Conservation (phyloP, 2,113 vertebrate species). For the Tinamus guttatus region DNA sequence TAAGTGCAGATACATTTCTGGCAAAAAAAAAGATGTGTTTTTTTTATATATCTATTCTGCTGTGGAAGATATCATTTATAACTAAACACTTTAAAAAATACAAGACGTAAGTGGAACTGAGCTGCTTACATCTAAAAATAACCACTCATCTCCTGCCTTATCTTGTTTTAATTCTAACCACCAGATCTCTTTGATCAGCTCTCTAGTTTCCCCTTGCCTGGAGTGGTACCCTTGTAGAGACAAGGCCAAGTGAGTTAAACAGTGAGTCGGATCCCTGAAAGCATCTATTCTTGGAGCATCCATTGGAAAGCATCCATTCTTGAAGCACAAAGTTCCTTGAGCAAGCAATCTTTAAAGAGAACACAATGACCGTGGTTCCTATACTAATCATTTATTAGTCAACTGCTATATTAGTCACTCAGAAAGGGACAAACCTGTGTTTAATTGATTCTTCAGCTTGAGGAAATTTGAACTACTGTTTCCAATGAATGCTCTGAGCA, state of each 20-base stretch:
- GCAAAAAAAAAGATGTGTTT: background rate
- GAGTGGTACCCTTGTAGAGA: background rate
- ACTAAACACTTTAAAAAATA: constrained; percentile 19
- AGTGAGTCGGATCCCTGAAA: background rate
- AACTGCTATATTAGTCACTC: background rate
- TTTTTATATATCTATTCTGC: constrained; percentile 2
- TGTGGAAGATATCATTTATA: constrained; percentile 5
- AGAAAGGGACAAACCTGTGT: background rate
- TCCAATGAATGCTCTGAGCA: background rate
- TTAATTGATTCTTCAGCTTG: constrained; percentile 32
- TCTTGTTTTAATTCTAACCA: constrained; percentile 8
- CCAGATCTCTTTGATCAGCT: background rate
- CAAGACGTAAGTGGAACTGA: background rate
- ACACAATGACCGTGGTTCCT: background rate
- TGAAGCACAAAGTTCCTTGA: background rate
- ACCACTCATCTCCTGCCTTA: background rate
- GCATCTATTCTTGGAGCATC: background rate
- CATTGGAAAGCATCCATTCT: too few species aligned
- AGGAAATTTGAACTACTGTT: constrained; percentile 3
- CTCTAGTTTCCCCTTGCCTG: background rate
- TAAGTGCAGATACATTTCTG: background rate
- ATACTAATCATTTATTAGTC: background rate
- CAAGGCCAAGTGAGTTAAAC: too few species aligned
- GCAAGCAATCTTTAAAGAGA: background rate
- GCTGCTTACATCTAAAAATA: constrained; percentile 19